phyloP scores from a whole-genome alignment of 2,113 vertebrate genomes.

The Glaucomys volans region DNA sequence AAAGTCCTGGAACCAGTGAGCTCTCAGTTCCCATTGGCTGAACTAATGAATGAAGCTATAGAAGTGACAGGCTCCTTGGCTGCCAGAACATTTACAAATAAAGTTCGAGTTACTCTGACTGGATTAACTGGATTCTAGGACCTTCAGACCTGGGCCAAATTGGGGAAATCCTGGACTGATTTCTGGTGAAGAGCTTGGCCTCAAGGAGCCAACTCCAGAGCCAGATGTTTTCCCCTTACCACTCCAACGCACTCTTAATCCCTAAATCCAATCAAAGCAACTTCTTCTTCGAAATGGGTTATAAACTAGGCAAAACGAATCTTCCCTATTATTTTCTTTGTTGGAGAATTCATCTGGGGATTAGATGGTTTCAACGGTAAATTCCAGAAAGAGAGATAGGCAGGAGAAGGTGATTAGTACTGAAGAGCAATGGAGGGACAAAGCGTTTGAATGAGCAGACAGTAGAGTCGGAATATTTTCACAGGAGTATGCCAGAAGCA shows the following conservation, averaged over 20 bases:
- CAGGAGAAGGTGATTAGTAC: background rate
- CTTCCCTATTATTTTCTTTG: constrained; percentile 8
- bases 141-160: background rate
- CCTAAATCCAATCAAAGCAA: background rate
- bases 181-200: background rate
- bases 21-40: constrained; percentile 40
- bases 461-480: constrained; percentile 61
- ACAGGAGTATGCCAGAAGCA: background rate
- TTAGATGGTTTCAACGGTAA: constrained; percentile 32
- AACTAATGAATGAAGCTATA: constrained; percentile 27
- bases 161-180: background rate
- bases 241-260: background rate
- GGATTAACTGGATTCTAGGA: constrained; percentile 1
- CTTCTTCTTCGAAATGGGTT: constrained; percentile 13
- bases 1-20: constrained; percentile 1
- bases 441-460: background rate
- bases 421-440: constrained; percentile 6
- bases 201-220: background rate
- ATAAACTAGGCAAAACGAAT: constrained; percentile 29
- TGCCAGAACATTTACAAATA: constrained; percentile 41
- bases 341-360: background rate
- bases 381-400: constrained; percentile 56
- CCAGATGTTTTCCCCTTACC: background rate
- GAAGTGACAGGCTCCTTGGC: constrained; percentile 1
- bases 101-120: constrained; percentile 30